phyloP scores from a whole-genome alignment of 2,113 vertebrate genomes.

The Mionectes macconnelli region DNA sequence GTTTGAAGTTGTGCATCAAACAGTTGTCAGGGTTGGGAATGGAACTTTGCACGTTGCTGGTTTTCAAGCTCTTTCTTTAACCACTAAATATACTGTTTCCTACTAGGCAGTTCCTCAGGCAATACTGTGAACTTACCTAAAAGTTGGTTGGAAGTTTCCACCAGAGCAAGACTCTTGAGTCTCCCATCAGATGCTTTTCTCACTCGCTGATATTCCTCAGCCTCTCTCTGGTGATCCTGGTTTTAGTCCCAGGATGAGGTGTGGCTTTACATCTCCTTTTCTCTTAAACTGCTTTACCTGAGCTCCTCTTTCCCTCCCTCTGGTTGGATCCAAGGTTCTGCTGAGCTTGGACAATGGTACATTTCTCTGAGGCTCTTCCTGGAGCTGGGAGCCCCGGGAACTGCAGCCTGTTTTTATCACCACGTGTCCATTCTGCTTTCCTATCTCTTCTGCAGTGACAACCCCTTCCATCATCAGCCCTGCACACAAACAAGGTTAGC shows the following conservation, averaged over 20 bases:
- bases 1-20: neutral
- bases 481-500: conserved; percentile 55
- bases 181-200: neutral
- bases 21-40: neutral
- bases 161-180: neutral
- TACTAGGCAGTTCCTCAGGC: neutral
- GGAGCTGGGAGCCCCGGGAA: neutral
- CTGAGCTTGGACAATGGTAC: neutral
- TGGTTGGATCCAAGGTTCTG: neutral
- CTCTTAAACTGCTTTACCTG: neutral
- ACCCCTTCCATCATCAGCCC: conserved; percentile 10
- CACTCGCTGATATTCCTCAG: neutral
- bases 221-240: neutral
- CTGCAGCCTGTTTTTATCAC: neutral
- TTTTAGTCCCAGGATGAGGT: neutral
- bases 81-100: neutral
- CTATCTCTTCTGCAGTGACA: conserved; percentile 24
- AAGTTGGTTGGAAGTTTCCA: neutral
- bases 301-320: neutral
- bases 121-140: neutral
- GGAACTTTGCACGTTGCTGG: neutral
- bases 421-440: neutral
- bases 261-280: neutral
- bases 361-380: neutral
- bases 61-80: neutral